These are phyloP conservation scores for Euleptes europaea DNA, from an alignment of 2,113 vertebrate species.

Conservation along the genomic window DNA sequence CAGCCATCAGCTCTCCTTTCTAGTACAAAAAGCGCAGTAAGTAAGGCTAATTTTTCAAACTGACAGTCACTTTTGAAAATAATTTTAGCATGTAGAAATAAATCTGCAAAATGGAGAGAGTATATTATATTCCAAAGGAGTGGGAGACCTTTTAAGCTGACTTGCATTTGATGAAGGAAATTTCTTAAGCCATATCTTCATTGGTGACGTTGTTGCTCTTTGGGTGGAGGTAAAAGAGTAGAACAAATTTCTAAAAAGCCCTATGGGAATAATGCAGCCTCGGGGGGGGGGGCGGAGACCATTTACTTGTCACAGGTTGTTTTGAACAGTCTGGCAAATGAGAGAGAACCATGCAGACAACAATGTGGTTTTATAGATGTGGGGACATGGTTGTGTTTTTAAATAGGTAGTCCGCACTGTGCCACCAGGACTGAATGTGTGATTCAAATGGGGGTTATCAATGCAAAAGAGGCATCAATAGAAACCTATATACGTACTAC, in stretches of 20 bases:
- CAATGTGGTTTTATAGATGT: not conserved
- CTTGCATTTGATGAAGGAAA: slow-evolving; percentile 36
- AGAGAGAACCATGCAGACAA: not conserved
- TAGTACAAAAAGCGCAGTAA: slow-evolving; percentile 40
- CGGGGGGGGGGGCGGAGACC: not conserved
- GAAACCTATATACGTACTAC: not conserved
- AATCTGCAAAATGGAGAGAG: slow-evolving; percentile 46
- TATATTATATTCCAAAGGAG: slow-evolving; percentile 56
- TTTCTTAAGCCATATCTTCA: slow-evolving; percentile 6
- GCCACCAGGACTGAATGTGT: not conserved
- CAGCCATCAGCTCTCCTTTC: slow-evolving; percentile 44
- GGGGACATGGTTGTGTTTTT: not conserved
- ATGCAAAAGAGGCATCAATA: not conserved
- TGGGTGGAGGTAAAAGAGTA: not conserved
- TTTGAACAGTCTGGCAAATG: not conserved
- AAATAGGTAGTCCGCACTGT: not conserved
- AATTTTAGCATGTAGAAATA: slow-evolving; percentile 51
- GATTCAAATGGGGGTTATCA: not conserved
- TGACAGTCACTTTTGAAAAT: slow-evolving; percentile 58
- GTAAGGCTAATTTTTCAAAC: slow-evolving; percentile 60
- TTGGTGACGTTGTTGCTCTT: slow-evolving; percentile 9
- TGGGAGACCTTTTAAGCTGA: slow-evolving; percentile 30
- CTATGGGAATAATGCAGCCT: not conserved
- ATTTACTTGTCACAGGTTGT: not conserved
- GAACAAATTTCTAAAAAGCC: not conserved